Conservation (phyloP, 1,140 invertebrate genomes). For the Danaus melanippus region DNA sequence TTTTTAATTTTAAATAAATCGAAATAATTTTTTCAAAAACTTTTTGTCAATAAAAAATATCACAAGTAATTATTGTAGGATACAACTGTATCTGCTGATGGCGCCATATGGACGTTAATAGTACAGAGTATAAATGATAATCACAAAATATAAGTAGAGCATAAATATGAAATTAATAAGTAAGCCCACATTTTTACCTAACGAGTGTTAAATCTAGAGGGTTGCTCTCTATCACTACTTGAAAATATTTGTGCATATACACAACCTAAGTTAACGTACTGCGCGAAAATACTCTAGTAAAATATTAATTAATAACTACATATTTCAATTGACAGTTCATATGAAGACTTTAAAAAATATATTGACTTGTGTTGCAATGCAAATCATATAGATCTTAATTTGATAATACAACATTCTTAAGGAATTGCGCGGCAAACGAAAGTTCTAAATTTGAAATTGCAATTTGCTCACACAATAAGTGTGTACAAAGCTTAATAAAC, state of each 20-base stretch:
- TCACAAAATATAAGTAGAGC: background rate
- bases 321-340: too few relatives aligned
- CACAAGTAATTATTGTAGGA: slow-evolving; percentile 27
- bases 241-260: slow-evolving; percentile 22
- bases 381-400: too few relatives aligned
- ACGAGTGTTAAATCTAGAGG: too few relatives aligned
- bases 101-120: slow-evolving; percentile 24
- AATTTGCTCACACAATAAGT: too few relatives aligned
- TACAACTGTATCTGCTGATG: slow-evolving; percentile 19
- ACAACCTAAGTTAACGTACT: slow-evolving; percentile 15
- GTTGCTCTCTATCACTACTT: background rate
- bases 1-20: slow-evolving; percentile 1
- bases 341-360: too few relatives aligned
- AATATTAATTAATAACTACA: too few relatives aligned
- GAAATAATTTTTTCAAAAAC: slow-evolving; percentile 15
- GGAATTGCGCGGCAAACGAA: too few relatives aligned
- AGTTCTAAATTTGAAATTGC: too few relatives aligned
- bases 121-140: slow-evolving; percentile 6
- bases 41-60: slow-evolving; percentile 24
- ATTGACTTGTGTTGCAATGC: too few relatives aligned
- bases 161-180: background rate
- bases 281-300: too few relatives aligned
- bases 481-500: too few relatives aligned
- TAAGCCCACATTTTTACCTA: slow-evolving; percentile 1
- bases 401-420: too few relatives aligned